Evolutionary conservation across 2,113 vertebrate species (phyloP).

Genomic region (Callorhinus ursinus): DNA sequence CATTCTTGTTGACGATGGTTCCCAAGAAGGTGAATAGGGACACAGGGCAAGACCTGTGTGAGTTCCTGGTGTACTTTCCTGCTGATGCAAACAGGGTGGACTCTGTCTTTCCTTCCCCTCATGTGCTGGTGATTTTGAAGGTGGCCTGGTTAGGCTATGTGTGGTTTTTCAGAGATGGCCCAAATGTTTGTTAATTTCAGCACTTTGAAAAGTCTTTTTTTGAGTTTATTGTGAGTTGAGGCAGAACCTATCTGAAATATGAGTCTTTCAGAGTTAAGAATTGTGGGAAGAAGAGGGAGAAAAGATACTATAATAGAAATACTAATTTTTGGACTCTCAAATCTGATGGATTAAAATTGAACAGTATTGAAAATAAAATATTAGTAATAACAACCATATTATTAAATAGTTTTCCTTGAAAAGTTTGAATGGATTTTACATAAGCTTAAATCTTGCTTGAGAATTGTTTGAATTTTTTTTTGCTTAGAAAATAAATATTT

Average conservation of each 20-base stretch:
- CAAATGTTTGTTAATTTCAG: not conserved
- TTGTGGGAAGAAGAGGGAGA: not conserved
- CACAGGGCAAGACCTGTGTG: not conserved
- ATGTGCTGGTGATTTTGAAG: not conserved
- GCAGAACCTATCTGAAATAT: not conserved
- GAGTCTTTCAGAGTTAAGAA: not conserved
- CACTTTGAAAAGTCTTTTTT: not conserved
- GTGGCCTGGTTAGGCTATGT: not conserved
- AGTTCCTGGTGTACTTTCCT: not conserved
- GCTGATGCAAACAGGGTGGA: not conserved
- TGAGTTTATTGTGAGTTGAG: not conserved
- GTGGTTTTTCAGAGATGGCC: not conserved
- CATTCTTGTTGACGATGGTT: not conserved
- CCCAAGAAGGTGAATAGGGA: not conserved
- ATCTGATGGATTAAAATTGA: not conserved
- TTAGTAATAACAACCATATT: not conserved
- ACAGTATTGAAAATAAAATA: not conserved
- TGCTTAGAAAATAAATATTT: conserved; percentile 17
- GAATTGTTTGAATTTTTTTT: not conserved
- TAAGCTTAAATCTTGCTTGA: not conserved
- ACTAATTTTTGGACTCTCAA: not conserved
- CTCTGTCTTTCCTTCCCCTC: not conserved
- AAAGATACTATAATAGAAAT: not conserved
- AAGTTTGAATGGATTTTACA: not conserved
- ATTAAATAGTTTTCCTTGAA: not conserved